phyloP scores from a whole-genome alignment of 1,140 invertebrate genomes.

The Chrysoperla carnea region DNA sequence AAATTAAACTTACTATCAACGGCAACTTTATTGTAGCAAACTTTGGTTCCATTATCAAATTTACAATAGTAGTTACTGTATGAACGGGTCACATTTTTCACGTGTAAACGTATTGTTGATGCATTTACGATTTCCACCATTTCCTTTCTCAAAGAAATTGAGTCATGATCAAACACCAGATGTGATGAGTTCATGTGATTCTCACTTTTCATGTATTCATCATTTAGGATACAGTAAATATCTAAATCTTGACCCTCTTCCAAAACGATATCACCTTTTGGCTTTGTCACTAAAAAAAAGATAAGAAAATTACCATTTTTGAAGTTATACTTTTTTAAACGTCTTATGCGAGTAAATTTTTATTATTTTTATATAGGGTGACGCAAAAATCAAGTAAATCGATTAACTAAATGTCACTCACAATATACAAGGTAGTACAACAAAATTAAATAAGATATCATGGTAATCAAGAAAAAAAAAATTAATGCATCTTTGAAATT shows the following conservation, averaged over 20 bases:
- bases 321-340: no score
- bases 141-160: neutral
- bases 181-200: neutral
- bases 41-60: neutral
- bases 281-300: no score
- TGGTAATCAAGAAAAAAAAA: no score
- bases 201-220: constrained; percentile 3
- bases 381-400: no score
- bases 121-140: constrained; percentile 5
- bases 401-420: no score
- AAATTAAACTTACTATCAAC: constrained; percentile 11
- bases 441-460: no score
- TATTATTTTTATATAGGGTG: no score
- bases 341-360: no score
- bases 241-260: constrained; percentile 10
- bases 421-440: no score
- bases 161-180: constrained; percentile 1
- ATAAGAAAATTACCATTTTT: no score
- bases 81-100: constrained; percentile 3
- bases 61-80: constrained; percentile 1
- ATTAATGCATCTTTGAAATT: no score
- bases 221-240: constrained; percentile 9
- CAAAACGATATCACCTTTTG: constrained; percentile 5
- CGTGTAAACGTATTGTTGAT: constrained; percentile 6
- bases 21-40: constrained; percentile 9